Base-by-base conservation (phyloP, 2,113 vertebrate species). In the Neofelis nebulosa region DNA sequence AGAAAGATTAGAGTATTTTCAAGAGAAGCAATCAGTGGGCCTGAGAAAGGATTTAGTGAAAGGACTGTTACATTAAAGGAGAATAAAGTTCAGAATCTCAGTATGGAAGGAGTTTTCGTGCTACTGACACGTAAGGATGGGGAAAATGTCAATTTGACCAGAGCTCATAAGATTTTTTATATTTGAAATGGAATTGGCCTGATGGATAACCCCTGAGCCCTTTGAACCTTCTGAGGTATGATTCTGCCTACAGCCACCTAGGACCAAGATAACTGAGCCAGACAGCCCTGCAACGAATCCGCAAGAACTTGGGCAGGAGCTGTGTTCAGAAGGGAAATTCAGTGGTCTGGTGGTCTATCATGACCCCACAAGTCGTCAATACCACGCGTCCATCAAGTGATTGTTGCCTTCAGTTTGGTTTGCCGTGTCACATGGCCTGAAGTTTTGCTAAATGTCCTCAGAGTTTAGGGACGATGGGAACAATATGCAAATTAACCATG, bases 121-220 rank as follows among this genome's bases (percentile, higher is more conserved):
- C 50, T 81, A 36, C 65, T 97, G 95, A 92, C 83, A 45, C 0
- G 1, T n/a, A 45, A 68, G 57, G 45, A 91, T 38, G 66, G 79
- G 89, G 81, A 92, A 96, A 92, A 84, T 82, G 90, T 94, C 87
- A 90, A 3, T 94, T 76, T 88, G 87, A 92, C 68, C 94, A 94
- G 96, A 94, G 80, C 71, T 4, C 57, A 84, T 29, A 74, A 66
- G 57, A 63, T 57, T 78, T 96, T 94, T 96, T 78, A 48, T 95
- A 84, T 94, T 85, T 96, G 95, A 97, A 91, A 96, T 97, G 63
- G 66, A 97, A 48, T 93, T 95, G 96, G 84, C 84, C 74, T 97
- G 87, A 71, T 94, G 74, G 87, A 33, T 90, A 88, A 90, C 92
- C 86, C 36, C 21, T 1, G 57, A 88, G 80, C 55, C 84, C 90